phyloP scores from a whole-genome alignment of 92 coral and sea anemone species.

The Pocillopora meandrina region DNA sequence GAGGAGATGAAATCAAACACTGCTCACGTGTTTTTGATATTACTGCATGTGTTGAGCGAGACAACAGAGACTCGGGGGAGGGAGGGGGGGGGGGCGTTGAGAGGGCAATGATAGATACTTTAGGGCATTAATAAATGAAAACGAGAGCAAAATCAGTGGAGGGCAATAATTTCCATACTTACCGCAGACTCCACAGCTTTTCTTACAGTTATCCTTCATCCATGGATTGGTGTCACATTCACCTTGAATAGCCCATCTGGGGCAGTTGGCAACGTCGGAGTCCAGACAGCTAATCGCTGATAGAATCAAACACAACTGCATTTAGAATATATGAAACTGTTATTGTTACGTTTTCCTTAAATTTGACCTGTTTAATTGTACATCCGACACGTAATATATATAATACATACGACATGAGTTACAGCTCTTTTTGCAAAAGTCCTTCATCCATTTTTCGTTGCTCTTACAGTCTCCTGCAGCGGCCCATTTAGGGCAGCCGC shows the following conservation, averaged over 20 bases:
- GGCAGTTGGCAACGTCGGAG: conserved; percentile 24
- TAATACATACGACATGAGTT: conserved; percentile 43
- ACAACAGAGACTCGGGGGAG: too few species aligned
- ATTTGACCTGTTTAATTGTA: too few species aligned
- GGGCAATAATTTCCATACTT: neutral
- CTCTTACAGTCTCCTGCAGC: conserved; percentile 54
- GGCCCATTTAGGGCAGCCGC: conserved; percentile 58
- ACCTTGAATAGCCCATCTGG: conserved; percentile 39
- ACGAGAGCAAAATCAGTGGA: too few species aligned
- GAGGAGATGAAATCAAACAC: too few species aligned
- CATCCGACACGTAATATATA: neutral
- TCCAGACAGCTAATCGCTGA: conserved; percentile 21
- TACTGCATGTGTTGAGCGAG: too few species aligned
- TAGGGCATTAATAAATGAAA: too few species aligned
- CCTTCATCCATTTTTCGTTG: conserved; percentile 56
- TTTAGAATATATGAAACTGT: too few species aligned
- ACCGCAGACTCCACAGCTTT: conserved; percentile 55
- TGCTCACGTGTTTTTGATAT: too few species aligned
- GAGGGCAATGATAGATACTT: too few species aligned
- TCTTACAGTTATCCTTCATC: conserved; percentile 41
- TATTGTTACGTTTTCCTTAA: too few species aligned
- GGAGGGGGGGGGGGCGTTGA: too few species aligned
- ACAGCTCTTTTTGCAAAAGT: conserved; percentile 60
- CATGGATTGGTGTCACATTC: conserved; percentile 28
- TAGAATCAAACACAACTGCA: neutral